These are phyloP conservation scores for Gymnothorax reevesii DNA, from an alignment of 2,797 vertebrate genomes.

Conservation along the genomic window DNA sequence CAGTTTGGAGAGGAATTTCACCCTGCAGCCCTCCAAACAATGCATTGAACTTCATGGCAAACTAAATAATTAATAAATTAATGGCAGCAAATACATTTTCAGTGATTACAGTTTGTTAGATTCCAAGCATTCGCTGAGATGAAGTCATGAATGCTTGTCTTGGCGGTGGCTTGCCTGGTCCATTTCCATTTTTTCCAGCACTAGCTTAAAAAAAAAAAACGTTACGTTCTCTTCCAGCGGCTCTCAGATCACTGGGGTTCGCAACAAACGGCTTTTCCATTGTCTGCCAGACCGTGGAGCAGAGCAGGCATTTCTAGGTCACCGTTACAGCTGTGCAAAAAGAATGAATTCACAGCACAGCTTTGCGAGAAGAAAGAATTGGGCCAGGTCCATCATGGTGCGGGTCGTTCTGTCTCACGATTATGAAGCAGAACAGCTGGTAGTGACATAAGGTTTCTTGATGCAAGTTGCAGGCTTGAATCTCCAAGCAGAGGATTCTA, in stretches of 20 bases:
- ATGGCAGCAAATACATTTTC: not conserved
- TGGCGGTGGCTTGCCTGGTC: not conserved
- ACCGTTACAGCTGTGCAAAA: not conserved
- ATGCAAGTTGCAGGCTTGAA: not conserved
- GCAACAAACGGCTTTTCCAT: not conserved
- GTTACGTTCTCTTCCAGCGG: not conserved
- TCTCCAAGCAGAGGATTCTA: not conserved
- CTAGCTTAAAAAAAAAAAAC: not conserved
- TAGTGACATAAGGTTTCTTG: not conserved
- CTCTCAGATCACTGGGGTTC: not conserved
- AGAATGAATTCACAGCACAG: not conserved
- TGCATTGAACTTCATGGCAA: not conserved
- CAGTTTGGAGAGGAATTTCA: no score
- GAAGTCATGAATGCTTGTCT: not conserved
- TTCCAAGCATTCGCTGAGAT: not conserved
- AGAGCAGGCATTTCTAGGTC: not conserved
- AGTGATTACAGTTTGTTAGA: not conserved
- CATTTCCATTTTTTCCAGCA: not conserved
- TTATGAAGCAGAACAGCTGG: slow-evolving; percentile 3
- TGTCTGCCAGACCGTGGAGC: not conserved
- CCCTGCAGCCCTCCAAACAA: not conserved
- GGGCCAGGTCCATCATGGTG: no score
- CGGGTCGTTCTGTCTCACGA: not conserved
- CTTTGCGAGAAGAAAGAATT: not conserved
- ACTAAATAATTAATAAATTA: not conserved